phyloP scores from a whole-genome alignment of 2,113 vertebrate genomes.

The Pantherophis guttatus region DNA sequence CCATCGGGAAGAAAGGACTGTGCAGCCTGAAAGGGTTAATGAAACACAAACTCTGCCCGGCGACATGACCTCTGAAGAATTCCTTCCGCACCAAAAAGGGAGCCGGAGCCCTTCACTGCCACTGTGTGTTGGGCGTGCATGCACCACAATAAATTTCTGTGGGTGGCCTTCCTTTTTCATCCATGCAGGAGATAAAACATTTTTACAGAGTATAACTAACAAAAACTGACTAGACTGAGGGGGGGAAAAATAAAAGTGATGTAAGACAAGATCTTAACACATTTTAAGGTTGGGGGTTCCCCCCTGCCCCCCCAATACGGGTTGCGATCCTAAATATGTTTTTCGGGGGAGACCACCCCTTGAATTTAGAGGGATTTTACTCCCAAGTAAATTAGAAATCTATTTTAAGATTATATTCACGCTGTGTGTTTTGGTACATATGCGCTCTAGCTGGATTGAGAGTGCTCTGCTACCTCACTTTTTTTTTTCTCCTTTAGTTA shows the following conservation, averaged over 20 bases:
- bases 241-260: neutral
- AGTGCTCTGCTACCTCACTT: neutral
- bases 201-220: neutral
- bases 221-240: neutral
- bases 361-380: neutral
- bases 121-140: neutral
- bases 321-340: neutral
- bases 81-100: neutral
- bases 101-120: neutral
- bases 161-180: neutral
- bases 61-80: neutral
- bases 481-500: neutral
- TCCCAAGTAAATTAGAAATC: neutral
- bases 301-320: neutral
- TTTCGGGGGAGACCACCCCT: neutral
- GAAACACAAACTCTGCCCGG: neutral
- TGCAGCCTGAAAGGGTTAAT: neutral
- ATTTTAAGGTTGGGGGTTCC: neutral
- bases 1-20: neutral
- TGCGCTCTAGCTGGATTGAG: neutral
- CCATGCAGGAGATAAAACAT: neutral
- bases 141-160: neutral
- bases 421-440: neutral
- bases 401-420: neutral
- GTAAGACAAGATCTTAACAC: neutral